Evolutionary conservation across 2,888 invertebrate genomes (phyloP), one percentile per base, ranked within the genome.

Genomic region (Perizoma flavofasciatum): DNA sequence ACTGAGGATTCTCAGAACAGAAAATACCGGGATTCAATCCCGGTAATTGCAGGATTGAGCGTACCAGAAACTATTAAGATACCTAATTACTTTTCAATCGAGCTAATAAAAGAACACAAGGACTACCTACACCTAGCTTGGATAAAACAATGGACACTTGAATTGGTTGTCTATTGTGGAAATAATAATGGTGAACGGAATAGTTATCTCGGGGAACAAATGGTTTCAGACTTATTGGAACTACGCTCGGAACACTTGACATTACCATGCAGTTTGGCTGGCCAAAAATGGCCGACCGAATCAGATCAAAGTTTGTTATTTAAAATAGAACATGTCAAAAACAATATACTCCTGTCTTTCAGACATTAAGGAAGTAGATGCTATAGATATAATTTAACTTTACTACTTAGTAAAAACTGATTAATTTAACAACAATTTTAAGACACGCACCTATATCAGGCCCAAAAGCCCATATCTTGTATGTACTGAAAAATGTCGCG

Each of bases 141-240:
- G 33, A 5, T 44, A 22, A 66, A 47, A 73, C 74, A 73, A 73
- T 72, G 41, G 63, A 56, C 43, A 62, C 59, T 74, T 61, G 9
- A 67, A 49, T 61, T 59, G 60, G 57, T 37, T 37, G 37, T 66
- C 59, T 50, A 70, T 69, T 56, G 64, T 71, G 60, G 44, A 43
- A 59, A 65, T 56, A 62, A 44, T 59, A 46, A 52, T 49, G 52
- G 55, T 39, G 49, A 61, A 63, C 55, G 44, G 54, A 43, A 60
- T 61, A 49, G 35, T 22, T 49, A 45, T 49, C 40, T 44, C 32
- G 40, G 8, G 45, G 41, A 55, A 48, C 58, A 48, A 62, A 55
- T 58, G 54, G 6, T 45, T 55, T 47, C 51, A 45, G 45, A 41
- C 32, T 34, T 37, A 47, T 53, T 48, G 48, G 50, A 53, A 54